phyloP scores from a whole-genome alignment of 2,113 vertebrate species.

The Nesogale talazaci region DNA sequence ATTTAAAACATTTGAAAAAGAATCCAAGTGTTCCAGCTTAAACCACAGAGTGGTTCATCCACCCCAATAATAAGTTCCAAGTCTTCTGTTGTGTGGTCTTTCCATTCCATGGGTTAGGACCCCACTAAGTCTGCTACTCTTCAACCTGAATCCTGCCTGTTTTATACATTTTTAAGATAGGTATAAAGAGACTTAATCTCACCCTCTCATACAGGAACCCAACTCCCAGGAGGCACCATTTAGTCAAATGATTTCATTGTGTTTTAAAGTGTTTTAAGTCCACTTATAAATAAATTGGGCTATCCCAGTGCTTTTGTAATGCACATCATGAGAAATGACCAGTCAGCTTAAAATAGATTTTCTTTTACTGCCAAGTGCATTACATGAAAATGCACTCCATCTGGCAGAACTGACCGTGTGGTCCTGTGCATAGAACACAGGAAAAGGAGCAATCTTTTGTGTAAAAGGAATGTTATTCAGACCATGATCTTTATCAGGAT shows the following conservation, averaged over 20 bases:
- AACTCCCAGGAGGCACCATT: constrained; percentile 61
- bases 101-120: constrained; percentile 56
- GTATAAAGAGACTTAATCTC: constrained; percentile 19
- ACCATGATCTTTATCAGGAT: not conserved
- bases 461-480: not conserved
- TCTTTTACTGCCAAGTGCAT: constrained; percentile 72
- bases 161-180: constrained; percentile 68
- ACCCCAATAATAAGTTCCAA: constrained; percentile 70
- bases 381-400: constrained; percentile 63
- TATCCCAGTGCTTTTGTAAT: constrained; percentile 68
- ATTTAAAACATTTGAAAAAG: constrained; percentile 78
- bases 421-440: not conserved
- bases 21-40: constrained; percentile 64
- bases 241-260: constrained; percentile 69
- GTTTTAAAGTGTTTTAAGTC: constrained; percentile 73
- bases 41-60: constrained; percentile 71
- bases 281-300: constrained; percentile 74
- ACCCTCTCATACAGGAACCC: constrained; percentile 46
- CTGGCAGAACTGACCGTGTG: constrained; percentile 4
- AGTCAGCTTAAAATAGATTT: constrained; percentile 78
- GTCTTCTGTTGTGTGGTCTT: constrained; percentile 79
- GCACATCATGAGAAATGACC: constrained; percentile 72
- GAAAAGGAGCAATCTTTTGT: constrained; percentile 43
- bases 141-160: constrained; percentile 72
- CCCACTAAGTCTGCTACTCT: constrained; percentile 58